Evolutionary conservation across 2,888 invertebrate species (phyloP).

Genomic region (Rhingia rostrata): DNA sequence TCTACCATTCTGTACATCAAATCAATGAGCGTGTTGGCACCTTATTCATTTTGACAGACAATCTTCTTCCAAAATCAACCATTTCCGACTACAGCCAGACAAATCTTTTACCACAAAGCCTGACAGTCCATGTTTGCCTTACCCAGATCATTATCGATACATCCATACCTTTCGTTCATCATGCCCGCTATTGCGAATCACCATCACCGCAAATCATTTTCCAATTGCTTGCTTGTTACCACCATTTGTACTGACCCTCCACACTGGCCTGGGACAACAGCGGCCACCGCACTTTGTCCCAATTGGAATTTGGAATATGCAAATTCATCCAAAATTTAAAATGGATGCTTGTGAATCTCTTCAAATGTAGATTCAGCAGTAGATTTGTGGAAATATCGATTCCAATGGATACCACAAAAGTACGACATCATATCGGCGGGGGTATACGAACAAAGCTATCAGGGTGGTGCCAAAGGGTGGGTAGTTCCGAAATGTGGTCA

Average conservation of each 20-base stretch:
- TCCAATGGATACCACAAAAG: slow-evolving; percentile 43
- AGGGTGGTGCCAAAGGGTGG: background rate
- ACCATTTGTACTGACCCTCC: slow-evolving; percentile 1
- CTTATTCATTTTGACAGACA: background rate
- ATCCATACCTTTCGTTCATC: slow-evolving; percentile 28
- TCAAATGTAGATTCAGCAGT: slow-evolving; percentile 28
- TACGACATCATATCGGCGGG: slow-evolving; percentile 15
- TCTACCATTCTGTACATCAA: too few species aligned
- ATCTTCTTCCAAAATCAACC: background rate
- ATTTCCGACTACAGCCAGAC: background rate
- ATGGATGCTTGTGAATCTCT: slow-evolving; percentile 39
- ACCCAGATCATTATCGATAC: background rate
- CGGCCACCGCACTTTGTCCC: slow-evolving; percentile 6
- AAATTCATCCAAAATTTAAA: slow-evolving; percentile 60
- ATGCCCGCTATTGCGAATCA: slow-evolving; percentile 15
- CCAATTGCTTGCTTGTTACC: slow-evolving; percentile 40
- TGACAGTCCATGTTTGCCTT: background rate
- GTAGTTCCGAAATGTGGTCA: slow-evolving; percentile 13
- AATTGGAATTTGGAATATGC: slow-evolving; percentile 33
- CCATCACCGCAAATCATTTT: slow-evolving; percentile 54
- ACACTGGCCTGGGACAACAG: background rate
- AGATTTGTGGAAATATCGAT: slow-evolving; percentile 32
- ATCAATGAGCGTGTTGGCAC: too few species aligned
- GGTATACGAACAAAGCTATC: too few species aligned
- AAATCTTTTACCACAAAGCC: slow-evolving; percentile 12